phyloP scores from a whole-genome alignment of 2,888 invertebrate species.

The Dyspetes luteomarginatus region DNA sequence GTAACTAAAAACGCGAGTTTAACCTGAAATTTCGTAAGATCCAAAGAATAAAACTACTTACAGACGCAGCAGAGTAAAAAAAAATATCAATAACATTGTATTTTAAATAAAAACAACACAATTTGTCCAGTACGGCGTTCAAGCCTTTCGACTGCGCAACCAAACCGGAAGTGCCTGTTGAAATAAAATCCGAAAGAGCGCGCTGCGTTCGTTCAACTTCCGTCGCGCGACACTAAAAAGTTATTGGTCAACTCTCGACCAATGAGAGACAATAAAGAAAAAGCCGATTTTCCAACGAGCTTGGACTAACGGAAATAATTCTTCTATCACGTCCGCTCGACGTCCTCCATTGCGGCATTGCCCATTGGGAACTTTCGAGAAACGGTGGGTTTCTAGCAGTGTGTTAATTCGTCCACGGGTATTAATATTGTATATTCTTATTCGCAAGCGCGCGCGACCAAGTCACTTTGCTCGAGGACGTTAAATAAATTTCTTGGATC shows the following conservation, averaged over 20 bases:
- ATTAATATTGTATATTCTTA: conserved; percentile 29
- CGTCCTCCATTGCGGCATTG: conserved; percentile 73
- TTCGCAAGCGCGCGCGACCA: conserved; percentile 10
- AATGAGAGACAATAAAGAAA: conserved; percentile 30
- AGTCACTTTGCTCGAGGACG: conserved; percentile 9
- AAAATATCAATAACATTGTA: neutral
- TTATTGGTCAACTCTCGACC: conserved; percentile 8
- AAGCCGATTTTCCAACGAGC: conserved; percentile 29
- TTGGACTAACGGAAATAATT: conserved; percentile 41
- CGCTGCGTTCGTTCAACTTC: conserved; percentile 47
- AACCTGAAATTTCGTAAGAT: neutral
- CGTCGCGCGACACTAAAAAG: conserved; percentile 4
- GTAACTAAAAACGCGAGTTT: neutral
- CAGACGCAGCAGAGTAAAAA: neutral
- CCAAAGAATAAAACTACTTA: neutral
- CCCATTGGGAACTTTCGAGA: conserved; percentile 79
- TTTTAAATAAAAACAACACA: neutral
- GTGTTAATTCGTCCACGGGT: conserved; percentile 19
- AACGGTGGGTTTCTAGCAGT: conserved; percentile 65
- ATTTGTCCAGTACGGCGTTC: neutral
- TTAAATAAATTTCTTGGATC: conserved; percentile 16
- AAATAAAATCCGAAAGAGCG: conserved; percentile 17
- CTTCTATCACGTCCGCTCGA: conserved; percentile 66
- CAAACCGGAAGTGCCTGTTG: neutral
- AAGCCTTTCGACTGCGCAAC: neutral